Evolutionary conservation across 2,888 invertebrate genomes (phyloP), one percentile per base, ranked within the genome.

Genomic region (Shargacucullia verbasci): DNA sequence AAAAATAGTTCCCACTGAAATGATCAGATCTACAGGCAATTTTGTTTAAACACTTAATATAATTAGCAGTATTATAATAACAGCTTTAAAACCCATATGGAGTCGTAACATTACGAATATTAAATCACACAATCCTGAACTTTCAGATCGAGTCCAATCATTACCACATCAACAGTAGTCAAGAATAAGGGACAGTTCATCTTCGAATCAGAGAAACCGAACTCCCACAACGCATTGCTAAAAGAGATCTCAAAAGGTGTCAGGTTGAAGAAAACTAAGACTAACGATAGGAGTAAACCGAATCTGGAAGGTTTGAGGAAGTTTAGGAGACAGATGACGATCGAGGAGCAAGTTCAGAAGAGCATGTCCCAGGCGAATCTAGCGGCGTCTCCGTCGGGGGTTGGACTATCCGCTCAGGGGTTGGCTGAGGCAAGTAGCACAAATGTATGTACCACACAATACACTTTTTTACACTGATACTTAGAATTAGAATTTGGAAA

Each of bases 241-340:
- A 96, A 96, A 89, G 96, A 97, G 94, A 98, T 98, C 82, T 96
- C 96, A 86, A 91, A 94, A 59, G 98, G 98, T 48, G 91, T 98
- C 0, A 95, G 91, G 75, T 91, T 98, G 75, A 97, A 97, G 82
- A 96, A 95, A 71, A 96, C 96, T 0, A 96, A 95, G 85, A 97
- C 97, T 5, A 98, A 98, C 82, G 98, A 98, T 83, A 96, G 98
- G 74, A 98, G 98, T 85, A 97, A 95, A 90, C 98, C 98, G 1
- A 95, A 97, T 68, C 88, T 98, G 66, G 96, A 96, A 78, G 98
- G 98, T 59, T 91, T 98, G 69, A 95, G 98, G 53, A 98, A 98
- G 88, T 98, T 98, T 91, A 95, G 98, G 54, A 95, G 98, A 79
- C 98, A 98, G 87, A 95, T 98, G 96, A 98, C 98, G 0, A 97